Evolutionary conservation across 2,113 vertebrate species (phyloP).

Genomic region (Pyxicephalus adspersus): DNA sequence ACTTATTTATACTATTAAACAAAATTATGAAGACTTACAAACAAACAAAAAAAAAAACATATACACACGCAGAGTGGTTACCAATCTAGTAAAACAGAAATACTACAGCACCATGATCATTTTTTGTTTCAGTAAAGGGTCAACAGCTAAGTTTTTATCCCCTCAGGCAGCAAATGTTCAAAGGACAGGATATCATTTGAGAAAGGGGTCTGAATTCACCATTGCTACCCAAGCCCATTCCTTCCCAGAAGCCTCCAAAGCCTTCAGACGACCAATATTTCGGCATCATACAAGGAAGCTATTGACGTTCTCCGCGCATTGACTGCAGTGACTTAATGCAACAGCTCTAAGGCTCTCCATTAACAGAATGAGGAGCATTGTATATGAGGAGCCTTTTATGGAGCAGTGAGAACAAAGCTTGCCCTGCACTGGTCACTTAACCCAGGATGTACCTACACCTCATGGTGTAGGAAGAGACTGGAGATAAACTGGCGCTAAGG

Average conservation of each 20-base stretch:
- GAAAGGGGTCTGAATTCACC: slow-evolving; percentile 11
- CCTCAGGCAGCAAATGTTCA: not conserved
- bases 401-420: not conserved
- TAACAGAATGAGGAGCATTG: slow-evolving; percentile 37
- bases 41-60: too few species aligned
- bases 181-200: not conserved
- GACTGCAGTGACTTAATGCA: slow-evolving; percentile 16
- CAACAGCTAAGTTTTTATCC: not conserved
- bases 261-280: not conserved
- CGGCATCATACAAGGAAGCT: slow-evolving; percentile 24
- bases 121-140: not conserved
- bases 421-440: slow-evolving; percentile 10
- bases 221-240: not conserved
- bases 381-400: not conserved
- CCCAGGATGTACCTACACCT: slow-evolving; percentile 1
- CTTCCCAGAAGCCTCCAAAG: slow-evolving; percentile 24
- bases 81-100: too few species aligned
- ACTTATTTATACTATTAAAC: too few species aligned
- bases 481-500: not conserved
- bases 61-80: too few species aligned
- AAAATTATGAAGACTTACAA: too few species aligned
- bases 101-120: too few species aligned
- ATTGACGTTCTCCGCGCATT: slow-evolving; percentile 6
- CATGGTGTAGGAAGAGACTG: slow-evolving; percentile 9
- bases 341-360: not conserved